Evolutionary conservation across 23 tunicate species (phyloP), one percentile per base, ranked within the genome.

Genomic region (Phallusia fumigata): DNA sequence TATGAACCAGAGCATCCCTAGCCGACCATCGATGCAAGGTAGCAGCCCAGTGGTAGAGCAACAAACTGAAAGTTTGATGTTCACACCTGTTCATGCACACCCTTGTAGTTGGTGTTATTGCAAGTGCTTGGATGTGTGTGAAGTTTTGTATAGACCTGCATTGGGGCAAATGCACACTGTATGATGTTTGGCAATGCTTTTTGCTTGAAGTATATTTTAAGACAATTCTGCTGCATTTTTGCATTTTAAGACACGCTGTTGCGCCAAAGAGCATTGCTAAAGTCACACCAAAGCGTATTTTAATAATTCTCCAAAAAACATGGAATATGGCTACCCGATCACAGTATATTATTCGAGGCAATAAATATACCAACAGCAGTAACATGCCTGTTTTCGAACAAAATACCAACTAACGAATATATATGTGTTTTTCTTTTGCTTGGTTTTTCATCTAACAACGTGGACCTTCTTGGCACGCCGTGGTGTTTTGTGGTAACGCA

Each of bases 1-100:
- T 26, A 52, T 77, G 34, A 76, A 74, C 30, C 52, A 51, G 22
- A 65, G 75, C 33, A 80, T 80, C 33, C 74, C 90, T 2, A 36
- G 75, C 19, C 77, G 90, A 6, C 80, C 90, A 10, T 80, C 84
- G 0, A 73, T 86, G 80, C 52, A 34, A 86, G 90, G 90, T 86
- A 75, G 80, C 26, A 22, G 69, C 28, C 10, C 47, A 3, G 47
- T 40, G 10, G 47, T 10, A 40, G 47, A 40, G 47, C 47, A 40
- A 10, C 47, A 40, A 40, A 40, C 47, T 3, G 10, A 40, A 40
- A 40, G 69, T 58, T 58, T 58, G 69, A 11, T 58, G 28, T 58
- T 58, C 69, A 58, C 69, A 58, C 28, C 28, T 58, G 69, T 58
- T 58, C 69, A 58, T 58, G 69, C 69, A 58, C 69, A 58, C 69